Conservation (phyloP, 1,140 invertebrate genomes). For the Nasonia longicornis region DNA sequence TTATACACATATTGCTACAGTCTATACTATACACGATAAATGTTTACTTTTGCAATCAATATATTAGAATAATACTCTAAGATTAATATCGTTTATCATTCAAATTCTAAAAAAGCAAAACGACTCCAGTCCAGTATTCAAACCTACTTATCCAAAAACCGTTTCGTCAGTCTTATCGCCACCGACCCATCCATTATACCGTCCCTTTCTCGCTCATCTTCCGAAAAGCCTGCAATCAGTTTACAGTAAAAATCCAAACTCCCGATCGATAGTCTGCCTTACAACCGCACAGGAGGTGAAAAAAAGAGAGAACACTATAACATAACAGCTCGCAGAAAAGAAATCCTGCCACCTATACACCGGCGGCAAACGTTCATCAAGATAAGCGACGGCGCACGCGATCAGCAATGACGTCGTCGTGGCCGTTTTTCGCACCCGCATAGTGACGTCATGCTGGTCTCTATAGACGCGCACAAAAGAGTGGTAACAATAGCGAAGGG, state of each 20-base stretch:
- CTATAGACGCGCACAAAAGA: neutral
- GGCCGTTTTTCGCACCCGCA: neutral
- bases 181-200: neutral
- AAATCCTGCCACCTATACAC: constrained; percentile 2
- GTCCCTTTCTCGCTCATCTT: neutral
- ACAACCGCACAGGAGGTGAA: neutral
- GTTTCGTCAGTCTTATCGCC: neutral
- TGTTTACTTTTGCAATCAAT: no score
- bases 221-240: neutral
- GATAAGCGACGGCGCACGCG: constrained; percentile 20
- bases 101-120: neutral
- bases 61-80: no score
- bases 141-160: neutral
- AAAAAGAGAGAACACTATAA: neutral
- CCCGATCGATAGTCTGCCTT: neutral
- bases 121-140: neutral
- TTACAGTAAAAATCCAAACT: neutral
- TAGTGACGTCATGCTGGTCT: constrained; percentile 15
- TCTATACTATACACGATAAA: no score
- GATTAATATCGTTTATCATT: neutral
- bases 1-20: no score
- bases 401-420: constrained; percentile 14
- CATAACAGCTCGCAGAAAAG: neutral
- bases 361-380: neutral
- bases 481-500: neutral